Evolutionary conservation across 2,888 invertebrate genomes (phyloP), one percentile per base, ranked within the genome.

Genomic region (Nemoura dubitans): DNA sequence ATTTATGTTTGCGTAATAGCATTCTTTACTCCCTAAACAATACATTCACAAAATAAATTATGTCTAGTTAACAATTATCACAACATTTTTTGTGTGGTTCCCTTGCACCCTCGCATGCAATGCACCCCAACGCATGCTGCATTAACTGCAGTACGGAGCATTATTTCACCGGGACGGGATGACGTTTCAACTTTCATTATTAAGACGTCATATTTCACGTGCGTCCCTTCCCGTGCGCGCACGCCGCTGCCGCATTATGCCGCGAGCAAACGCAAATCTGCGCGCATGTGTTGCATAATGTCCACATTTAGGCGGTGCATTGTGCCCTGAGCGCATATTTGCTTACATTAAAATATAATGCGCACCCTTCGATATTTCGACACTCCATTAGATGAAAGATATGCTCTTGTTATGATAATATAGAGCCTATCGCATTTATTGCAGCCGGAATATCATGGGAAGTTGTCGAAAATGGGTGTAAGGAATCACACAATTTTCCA

Each of bases 311-410:
- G 42, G 43, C 3, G 26, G 21, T 16, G 83, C 42, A 83, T 84
- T 84, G 84, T 84, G 27, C 25, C 27, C 84, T 16, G 26, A 26
- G 84, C 84, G 26, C 59, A 84, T 84, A 84, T 84, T 84, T 84
- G 84, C 84, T 84, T 84, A 84, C 84, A 84, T 84, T 84, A 84
- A 36, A 83, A 43, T 83, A 43, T 78, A 78, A 78, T 83, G 83
- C 43, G 26, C 83, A n/a, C 84, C 59, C 42, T 26, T 25, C 83
- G 27, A 83, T 43, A 36, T 43, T 43, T 43, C 83, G 78, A 78
- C 78, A 43, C 43, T 83, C 25, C 83, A 83, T 43, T 42, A 83
- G 42, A 30, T 78, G 26, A 78, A 78, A 78, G 26, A 78, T 78
- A 78, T 78, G 78, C 27, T 59, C 59, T 59, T 59, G 59, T 14